Conservation (phyloP, 2,797 vertebrate species). For the Dicrostonyx torquatus region DNA sequence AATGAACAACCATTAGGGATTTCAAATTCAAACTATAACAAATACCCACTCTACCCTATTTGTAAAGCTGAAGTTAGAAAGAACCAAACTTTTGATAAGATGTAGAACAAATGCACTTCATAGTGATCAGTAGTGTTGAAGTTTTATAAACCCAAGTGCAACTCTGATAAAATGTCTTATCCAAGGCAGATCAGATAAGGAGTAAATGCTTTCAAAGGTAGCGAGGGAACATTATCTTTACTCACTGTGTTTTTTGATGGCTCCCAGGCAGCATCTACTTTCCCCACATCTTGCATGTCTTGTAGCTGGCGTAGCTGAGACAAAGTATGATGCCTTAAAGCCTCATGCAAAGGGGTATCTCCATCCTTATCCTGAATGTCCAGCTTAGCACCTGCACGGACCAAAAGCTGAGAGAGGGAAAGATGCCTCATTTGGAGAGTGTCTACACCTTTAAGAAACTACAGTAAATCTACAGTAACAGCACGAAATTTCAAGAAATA, state of each 20-base stretch:
- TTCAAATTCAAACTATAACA: slow-evolving; percentile 45
- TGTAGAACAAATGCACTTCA: neutral
- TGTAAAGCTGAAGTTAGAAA: slow-evolving; percentile 14
- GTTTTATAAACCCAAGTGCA: slow-evolving; percentile 19
- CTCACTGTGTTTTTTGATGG: slow-evolving; percentile 99
- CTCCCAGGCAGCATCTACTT: slow-evolving; percentile 98
- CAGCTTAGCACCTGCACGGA: slow-evolving; percentile 97
- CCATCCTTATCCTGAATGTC: slow-evolving; percentile 99
- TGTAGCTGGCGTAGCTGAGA: slow-evolving; percentile 98
- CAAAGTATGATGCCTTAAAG: slow-evolving; percentile 97
- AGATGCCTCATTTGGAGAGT: slow-evolving; percentile 24
- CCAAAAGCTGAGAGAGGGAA: slow-evolving; percentile 92
- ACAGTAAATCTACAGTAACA: neutral
- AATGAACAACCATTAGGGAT: slow-evolving; percentile 8
- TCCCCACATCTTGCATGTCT: slow-evolving; percentile 99
- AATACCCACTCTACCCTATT: neutral
- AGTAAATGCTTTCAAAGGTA: neutral
- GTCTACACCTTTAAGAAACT: neutral
- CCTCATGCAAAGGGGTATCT: slow-evolving; percentile 98
- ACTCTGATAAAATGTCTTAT: slow-evolving; percentile 10
- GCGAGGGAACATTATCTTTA: slow-evolving; percentile 59
- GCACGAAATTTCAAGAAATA: slow-evolving; percentile 48
- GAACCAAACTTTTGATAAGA: neutral
- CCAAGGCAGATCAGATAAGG: neutral
- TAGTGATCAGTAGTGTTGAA: slow-evolving; percentile 1